Evolutionary conservation across 2,113 vertebrate species (phyloP).

Genomic region (Oenanthe melanoleuca): DNA sequence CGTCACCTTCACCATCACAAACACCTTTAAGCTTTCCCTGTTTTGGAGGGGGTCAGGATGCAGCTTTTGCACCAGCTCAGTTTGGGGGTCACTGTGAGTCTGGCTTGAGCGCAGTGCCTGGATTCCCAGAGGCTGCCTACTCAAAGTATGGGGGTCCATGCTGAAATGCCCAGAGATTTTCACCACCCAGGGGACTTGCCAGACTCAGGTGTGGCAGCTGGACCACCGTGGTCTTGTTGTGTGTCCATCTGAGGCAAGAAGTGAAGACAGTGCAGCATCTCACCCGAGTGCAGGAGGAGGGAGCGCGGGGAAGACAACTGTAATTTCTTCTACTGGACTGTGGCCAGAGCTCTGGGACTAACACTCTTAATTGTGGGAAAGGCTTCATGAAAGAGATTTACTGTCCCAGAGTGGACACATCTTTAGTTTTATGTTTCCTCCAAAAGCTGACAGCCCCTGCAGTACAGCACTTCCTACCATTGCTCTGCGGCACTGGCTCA

Average conservation of each 20-base stretch:
- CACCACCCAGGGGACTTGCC: not conserved
- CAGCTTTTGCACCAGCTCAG: not conserved
- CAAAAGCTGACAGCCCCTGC: constrained; percentile 14
- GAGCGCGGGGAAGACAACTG: not conserved
- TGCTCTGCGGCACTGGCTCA: not conserved
- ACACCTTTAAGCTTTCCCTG: not conserved
- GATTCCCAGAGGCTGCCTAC: not conserved
- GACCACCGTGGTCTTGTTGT: accelerated
- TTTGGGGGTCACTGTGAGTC: not conserved
- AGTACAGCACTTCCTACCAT: not conserved
- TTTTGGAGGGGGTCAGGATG: not conserved
- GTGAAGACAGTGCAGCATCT: not conserved
- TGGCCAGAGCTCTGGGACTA: constrained; percentile 31
- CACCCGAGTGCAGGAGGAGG: not conserved
- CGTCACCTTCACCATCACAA: not conserved
- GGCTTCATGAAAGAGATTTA: constrained; percentile 63
- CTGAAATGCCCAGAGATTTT: not conserved
- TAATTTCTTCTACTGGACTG: constrained; percentile 29
- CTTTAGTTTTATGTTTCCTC: constrained; percentile 69
- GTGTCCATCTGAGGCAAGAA: not conserved
- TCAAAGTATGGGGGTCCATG: not conserved
- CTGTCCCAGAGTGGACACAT: constrained; percentile 67
- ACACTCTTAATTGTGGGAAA: constrained; percentile 66
- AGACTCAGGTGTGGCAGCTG: not conserved
- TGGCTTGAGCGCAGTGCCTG: not conserved